Conservation (phyloP, 2,888 invertebrate species). For the Siphlonurus alternatus region DNA sequence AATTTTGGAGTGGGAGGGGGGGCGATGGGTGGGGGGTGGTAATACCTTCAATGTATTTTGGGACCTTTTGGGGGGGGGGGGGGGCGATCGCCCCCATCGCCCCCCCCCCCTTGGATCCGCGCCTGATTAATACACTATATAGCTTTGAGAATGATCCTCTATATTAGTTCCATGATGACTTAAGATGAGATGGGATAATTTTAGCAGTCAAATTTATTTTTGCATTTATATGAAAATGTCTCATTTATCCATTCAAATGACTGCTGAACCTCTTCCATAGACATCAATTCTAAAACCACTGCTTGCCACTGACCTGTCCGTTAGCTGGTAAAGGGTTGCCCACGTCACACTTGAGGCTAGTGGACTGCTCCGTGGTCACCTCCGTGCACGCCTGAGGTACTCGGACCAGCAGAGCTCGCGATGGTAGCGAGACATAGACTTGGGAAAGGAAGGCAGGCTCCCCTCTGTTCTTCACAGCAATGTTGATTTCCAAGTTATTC, state of each 20-base stretch:
- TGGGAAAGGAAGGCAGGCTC: slow-evolving; percentile 24
- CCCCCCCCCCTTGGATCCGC: too few species aligned
- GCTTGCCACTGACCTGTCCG: slow-evolving; percentile 14
- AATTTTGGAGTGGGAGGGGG: too few species aligned
- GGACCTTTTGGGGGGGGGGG: too few species aligned
- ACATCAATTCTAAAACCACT: too few species aligned
- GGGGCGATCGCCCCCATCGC: too few species aligned
- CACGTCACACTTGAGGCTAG: slow-evolving; percentile 16
- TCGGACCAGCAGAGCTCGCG: slow-evolving; percentile 16
- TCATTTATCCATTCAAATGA: too few species aligned
- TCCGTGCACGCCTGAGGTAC: slow-evolving; percentile 17
- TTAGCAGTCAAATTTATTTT: not conserved
- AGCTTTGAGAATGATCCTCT: too few species aligned
- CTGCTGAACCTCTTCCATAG: too few species aligned
- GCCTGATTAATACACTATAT: too few species aligned
- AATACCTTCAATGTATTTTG: too few species aligned
- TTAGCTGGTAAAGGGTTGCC: slow-evolving; percentile 16
- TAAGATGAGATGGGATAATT: not conserved
- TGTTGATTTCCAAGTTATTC: slow-evolving; percentile 17
- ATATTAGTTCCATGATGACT: too few species aligned
- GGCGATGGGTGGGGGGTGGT: too few species aligned
- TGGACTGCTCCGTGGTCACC: slow-evolving; percentile 6
- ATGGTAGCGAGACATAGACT: slow-evolving; percentile 17
- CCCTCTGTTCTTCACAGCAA: slow-evolving; percentile 21
- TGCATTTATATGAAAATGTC: not conserved